phyloP scores from a whole-genome alignment of 2,113 vertebrate species.

The Zosterops hypoxanthus region DNA sequence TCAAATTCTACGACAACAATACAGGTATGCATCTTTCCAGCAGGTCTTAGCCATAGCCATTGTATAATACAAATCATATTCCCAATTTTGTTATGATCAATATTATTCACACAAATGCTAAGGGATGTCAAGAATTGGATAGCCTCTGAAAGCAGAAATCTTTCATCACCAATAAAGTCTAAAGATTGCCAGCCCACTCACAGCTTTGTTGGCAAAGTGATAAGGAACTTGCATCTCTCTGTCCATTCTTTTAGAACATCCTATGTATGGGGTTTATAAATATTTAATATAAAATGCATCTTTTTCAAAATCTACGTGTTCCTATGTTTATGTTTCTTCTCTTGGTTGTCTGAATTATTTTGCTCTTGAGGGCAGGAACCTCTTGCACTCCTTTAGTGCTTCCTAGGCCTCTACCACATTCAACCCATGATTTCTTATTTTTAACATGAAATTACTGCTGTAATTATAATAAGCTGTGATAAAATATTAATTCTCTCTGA shows the following conservation, averaged over 20 bases:
- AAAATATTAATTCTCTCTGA: neutral
- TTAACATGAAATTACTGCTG: neutral
- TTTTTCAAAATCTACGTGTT: neutral
- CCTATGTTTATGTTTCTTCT: neutral
- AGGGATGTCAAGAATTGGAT: neutral
- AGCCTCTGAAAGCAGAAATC: neutral
- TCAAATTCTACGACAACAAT: conserved; percentile 98
- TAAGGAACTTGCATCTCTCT: neutral
- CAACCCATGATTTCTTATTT: neutral
- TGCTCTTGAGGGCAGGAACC: neutral
- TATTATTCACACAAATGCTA: neutral
- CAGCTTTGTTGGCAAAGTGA: neutral
- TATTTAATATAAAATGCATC: neutral
- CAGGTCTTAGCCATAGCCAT: neutral
- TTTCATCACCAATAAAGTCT: neutral
- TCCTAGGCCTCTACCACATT: neutral
- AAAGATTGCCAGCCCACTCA: neutral
- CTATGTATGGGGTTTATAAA: neutral
- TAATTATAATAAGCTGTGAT: neutral
- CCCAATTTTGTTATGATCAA: neutral
- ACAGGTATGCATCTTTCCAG: conserved; percentile 79
- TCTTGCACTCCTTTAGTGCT: neutral
- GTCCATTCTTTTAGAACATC: neutral
- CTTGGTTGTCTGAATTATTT: neutral
- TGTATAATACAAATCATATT: neutral